Conservation (phyloP, 64 coral and sea anemone genomes). For the Montipora foliosa region DNA sequence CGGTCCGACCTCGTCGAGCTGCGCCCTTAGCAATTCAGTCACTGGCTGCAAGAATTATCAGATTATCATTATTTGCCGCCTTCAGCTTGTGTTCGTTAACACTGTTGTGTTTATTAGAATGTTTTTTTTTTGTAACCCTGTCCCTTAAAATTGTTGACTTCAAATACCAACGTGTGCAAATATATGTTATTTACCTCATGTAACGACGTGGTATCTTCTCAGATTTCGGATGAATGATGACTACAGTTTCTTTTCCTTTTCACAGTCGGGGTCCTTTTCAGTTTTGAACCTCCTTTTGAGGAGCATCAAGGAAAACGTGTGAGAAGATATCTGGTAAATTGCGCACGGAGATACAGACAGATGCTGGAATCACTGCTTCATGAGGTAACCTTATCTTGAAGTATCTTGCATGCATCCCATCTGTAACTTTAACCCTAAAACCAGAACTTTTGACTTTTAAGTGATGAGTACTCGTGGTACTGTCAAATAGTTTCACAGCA, state of each 20-base stretch:
- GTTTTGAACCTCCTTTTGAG: slow-evolving; percentile 79
- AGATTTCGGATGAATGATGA: not conserved
- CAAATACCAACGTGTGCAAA: too few species aligned
- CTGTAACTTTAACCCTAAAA: not conserved
- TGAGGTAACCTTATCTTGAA: slow-evolving; percentile 60
- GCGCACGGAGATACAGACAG: slow-evolving; percentile 75
- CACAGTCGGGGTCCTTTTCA: slow-evolving; percentile 78
- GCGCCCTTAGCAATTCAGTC: too few species aligned
- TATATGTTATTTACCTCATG: too few species aligned
- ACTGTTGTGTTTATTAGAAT: too few species aligned
- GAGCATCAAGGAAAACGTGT: slow-evolving; percentile 56
- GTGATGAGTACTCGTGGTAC: not conserved
- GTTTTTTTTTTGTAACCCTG: too few species aligned
- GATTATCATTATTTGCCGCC: too few species aligned
- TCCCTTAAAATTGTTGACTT: too few species aligned
- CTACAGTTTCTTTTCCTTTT: not conserved
- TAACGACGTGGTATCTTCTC: not conserved
- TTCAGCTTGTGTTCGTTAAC: too few species aligned
- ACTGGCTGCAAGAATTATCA: too few species aligned
- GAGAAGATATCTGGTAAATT: slow-evolving; percentile 62
- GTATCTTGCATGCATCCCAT: not conserved
- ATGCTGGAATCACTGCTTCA: slow-evolving; percentile 88
- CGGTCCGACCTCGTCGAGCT: too few species aligned
- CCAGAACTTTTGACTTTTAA: too few species aligned
- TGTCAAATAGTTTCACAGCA: not conserved